phyloP scores from a whole-genome alignment of 2,113 vertebrate species.

The Chaenogobius annularis region DNA sequence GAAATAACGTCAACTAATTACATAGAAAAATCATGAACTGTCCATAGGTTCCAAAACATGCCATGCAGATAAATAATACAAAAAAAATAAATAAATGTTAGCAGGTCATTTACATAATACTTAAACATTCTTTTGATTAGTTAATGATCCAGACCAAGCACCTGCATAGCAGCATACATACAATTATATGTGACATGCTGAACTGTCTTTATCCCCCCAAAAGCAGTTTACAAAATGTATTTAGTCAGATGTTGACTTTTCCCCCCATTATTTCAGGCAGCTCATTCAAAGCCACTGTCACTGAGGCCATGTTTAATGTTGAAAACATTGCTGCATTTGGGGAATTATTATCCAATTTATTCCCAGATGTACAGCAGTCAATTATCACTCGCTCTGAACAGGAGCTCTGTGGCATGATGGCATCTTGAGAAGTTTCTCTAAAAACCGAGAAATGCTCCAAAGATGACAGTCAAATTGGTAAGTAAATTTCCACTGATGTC shows the following conservation, averaged over 20 bases:
- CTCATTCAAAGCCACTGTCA: slow-evolving; percentile 21
- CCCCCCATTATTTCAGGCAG: not conserved
- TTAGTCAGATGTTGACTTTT: slow-evolving; percentile 17
- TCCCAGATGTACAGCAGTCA: slow-evolving; percentile 51
- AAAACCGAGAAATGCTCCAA: slow-evolving; percentile 41
- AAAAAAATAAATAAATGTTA: not conserved
- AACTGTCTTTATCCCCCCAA: too few species aligned
- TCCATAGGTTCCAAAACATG: too few species aligned
- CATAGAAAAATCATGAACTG: too few species aligned
- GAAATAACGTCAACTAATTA: too few species aligned
- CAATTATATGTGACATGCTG: too few species aligned
- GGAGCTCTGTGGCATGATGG: slow-evolving; percentile 29
- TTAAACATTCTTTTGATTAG: not conserved
- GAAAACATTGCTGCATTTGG: slow-evolving; percentile 20
- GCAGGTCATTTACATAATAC: not conserved
- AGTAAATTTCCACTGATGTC: slow-evolving; percentile 53
- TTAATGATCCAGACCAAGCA: not conserved
- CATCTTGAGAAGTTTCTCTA: slow-evolving; percentile 40
- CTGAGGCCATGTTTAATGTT: slow-evolving; percentile 16
- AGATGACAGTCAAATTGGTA: slow-evolving; percentile 49
- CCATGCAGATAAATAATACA: not conserved
- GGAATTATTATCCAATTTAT: slow-evolving; percentile 61
- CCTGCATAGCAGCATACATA: not conserved
- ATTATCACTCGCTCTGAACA: slow-evolving; percentile 35
- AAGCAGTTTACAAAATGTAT: slow-evolving; percentile 2